These are phyloP conservation scores for Ryuthela nishihirai DNA, from an alignment of 2,888 invertebrate species.

Conservation along the genomic window DNA sequence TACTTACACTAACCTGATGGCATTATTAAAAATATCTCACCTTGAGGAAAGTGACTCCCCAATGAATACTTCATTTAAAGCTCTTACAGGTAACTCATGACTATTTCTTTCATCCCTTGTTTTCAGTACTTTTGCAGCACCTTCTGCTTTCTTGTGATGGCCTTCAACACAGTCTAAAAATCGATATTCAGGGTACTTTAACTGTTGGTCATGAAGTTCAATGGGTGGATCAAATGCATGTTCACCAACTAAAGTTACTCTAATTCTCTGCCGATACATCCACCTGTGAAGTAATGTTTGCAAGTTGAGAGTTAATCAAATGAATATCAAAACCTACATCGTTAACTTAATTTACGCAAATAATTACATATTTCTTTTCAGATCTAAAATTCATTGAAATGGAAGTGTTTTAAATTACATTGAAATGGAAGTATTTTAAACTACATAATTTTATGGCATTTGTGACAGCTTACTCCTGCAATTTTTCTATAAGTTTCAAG, in stretches of 20 bases:
- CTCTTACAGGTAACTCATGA: constrained; percentile 77
- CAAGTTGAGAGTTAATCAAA: no score
- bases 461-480: no score
- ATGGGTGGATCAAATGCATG: constrained; percentile 62
- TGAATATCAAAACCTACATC: constrained; percentile 48
- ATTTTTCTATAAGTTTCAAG: no score
- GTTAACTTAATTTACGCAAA: no score
- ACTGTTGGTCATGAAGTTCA: constrained; percentile 67
- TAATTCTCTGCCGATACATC: constrained; percentile 82
- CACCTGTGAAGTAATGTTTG: no score
- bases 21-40: no score
- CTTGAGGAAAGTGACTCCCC: constrained; percentile 91
- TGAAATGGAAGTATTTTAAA: no score
- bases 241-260: constrained; percentile 74
- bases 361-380: no score
- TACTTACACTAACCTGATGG: no score
- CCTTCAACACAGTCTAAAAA: constrained; percentile 50
- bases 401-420: no score
- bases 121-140: constrained; percentile 34
- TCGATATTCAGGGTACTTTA: constrained; percentile 56
- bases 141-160: constrained; percentile 30
- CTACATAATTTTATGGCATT: no score
- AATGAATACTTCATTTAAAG: constrained; percentile 97
- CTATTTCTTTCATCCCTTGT: constrained; percentile 35
- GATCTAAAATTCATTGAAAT: background rate